phyloP scores from a whole-genome alignment of 92 coral and sea anemone species.

The Porites cylindrica region DNA sequence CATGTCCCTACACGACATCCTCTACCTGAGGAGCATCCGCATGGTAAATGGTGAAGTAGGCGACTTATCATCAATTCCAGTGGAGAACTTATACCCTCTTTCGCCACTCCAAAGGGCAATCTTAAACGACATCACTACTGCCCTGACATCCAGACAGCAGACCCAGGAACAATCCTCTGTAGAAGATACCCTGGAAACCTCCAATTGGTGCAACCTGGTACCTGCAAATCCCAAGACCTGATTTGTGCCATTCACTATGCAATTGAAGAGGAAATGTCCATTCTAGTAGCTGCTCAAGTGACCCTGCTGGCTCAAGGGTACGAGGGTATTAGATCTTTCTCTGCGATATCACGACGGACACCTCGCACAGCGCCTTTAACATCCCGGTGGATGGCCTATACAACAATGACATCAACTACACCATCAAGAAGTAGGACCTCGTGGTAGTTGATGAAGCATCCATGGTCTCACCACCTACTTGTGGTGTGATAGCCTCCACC shows the following conservation, averaged over 20 bases:
- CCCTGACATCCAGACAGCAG: too few relatives aligned
- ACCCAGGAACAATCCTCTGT: neutral
- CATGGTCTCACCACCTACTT: neutral
- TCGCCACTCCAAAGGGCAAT: too few relatives aligned
- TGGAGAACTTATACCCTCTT: too few relatives aligned
- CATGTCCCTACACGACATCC: too few relatives aligned
- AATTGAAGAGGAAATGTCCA: neutral
- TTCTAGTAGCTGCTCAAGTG: neutral
- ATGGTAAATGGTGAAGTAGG: too few relatives aligned
- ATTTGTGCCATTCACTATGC: neutral
- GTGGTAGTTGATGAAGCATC: neutral
- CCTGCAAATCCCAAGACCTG: neutral
- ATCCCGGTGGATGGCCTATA: neutral
- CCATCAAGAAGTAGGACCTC: neutral
- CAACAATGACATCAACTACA: neutral
- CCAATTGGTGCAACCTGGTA: neutral
- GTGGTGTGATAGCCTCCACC: neutral
- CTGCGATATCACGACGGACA: neutral
- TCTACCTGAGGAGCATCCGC: too few relatives aligned
- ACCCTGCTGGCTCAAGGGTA: neutral
- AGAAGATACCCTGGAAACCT: neutral
- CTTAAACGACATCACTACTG: too few relatives aligned
- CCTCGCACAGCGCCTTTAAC: neutral
- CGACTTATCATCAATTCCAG: too few relatives aligned
- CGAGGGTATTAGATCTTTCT: neutral